Percentiles rank a stretch among this genome's conserved stretches.
These are phyloP conservation scores for Entomobrya proxima DNA, from an alignment of 2,888 invertebrate genomes.

Conservation along the genomic window DNA sequence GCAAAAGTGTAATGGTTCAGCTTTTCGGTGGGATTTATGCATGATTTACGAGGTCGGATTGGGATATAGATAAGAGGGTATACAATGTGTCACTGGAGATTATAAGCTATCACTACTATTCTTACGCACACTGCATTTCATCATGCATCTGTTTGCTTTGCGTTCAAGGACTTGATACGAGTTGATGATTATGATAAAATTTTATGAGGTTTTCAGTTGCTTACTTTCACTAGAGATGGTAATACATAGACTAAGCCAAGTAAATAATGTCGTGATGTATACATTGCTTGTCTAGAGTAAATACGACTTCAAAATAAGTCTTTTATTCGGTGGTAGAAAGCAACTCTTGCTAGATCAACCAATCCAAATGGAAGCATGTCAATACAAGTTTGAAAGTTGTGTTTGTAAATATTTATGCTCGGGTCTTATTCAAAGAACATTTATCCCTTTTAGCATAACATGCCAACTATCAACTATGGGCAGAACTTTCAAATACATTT, in stretches of 20 bases:
- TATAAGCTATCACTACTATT: slow-evolving; percentile 23
- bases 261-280: background rate
- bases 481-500: background rate
- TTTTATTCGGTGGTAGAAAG: background rate
- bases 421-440: slow-evolving; percentile 1
- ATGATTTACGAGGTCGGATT: slow-evolving; percentile 45
- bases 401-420: slow-evolving; percentile 34
- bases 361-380: slow-evolving; percentile 11
- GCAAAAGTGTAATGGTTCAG: background rate
- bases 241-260: background rate
- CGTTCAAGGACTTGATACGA: slow-evolving; percentile 44
- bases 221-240: background rate
- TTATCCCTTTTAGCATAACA: background rate
- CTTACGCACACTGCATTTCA: background rate
- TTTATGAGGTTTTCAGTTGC: slow-evolving; percentile 18
- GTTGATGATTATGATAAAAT: slow-evolving; percentile 30
- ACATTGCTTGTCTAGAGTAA: background rate
- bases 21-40: slow-evolving; percentile 25
- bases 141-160: slow-evolving; percentile 36
- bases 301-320: background rate
- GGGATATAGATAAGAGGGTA: slow-evolving; percentile 32
- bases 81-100: slow-evolving; percentile 2
- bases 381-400: slow-evolving; percentile 30
- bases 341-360: background rate
- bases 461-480: background rate